Percentiles rank a stretch among this genome's conserved stretches.
Evolutionary conservation across 30 jellyfish, hydroid and myxozoan genomes (phyloP).

Genomic region (Hydractinia echinata): DNA sequence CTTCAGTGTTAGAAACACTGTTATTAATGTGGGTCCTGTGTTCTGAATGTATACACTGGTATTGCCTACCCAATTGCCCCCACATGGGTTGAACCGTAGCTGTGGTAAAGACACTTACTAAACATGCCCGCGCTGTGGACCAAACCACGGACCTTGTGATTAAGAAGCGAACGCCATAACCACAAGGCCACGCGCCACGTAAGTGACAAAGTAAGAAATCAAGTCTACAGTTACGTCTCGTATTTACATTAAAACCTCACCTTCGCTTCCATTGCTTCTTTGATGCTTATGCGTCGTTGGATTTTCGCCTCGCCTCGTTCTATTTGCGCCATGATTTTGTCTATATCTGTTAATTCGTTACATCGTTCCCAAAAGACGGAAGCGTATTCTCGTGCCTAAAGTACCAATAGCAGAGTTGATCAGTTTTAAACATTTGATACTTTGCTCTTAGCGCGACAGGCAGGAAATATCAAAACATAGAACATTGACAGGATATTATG

Average conservation of each 20-base stretch:
- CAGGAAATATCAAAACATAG: not conserved
- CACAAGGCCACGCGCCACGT: too few species aligned
- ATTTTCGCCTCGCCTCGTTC: constrained; percentile 98
- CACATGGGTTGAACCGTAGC: too few species aligned
- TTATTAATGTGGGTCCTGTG: too few species aligned
- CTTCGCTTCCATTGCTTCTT: constrained; percentile 97
- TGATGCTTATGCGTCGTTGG: constrained; percentile 87
- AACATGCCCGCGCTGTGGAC: too few species aligned
- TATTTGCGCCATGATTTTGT: constrained; percentile 85
- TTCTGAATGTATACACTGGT: too few species aligned
- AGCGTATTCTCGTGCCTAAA: constrained; percentile 93
- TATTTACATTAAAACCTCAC: constrained; percentile 1
- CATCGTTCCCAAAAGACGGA: constrained; percentile 94
- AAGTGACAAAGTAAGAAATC: too few species aligned
- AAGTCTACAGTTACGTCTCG: too few species aligned
- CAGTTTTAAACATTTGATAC: not conserved
- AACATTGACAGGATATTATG: not conserved
- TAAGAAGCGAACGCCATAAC: too few species aligned
- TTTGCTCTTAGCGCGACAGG: not conserved
- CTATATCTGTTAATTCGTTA: constrained; percentile 92
- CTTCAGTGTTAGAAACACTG: too few species aligned
- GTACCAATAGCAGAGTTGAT: not conserved
- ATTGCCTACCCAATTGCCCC: too few species aligned
- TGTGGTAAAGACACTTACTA: too few species aligned
- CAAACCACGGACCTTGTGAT: too few species aligned